These are phyloP conservation scores for Carpatolechia fugitivella DNA, from an alignment of 2,888 invertebrate genomes.

Conservation along the genomic window DNA sequence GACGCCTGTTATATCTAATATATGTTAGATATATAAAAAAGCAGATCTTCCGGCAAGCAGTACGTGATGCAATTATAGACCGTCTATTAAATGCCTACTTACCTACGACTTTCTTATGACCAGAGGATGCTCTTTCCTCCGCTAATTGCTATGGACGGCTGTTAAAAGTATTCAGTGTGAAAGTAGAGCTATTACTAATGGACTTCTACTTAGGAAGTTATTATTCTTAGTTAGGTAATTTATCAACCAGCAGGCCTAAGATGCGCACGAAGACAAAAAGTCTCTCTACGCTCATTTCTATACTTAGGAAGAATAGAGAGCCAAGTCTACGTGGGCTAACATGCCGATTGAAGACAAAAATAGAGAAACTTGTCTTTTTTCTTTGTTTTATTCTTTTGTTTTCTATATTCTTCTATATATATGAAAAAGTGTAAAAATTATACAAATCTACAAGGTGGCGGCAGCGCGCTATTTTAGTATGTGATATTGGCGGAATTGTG, in stretches of 20 bases:
- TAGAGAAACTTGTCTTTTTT: too few species aligned
- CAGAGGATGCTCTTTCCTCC: background rate
- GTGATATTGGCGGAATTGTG: too few species aligned
- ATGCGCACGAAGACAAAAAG: too few species aligned
- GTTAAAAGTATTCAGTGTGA: background rate
- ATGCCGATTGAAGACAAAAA: too few species aligned
- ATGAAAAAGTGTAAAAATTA: too few species aligned
- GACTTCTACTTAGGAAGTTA: background rate
- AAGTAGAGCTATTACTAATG: background rate
- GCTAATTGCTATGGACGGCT: background rate
- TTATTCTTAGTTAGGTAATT: background rate
- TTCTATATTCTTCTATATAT: too few species aligned
- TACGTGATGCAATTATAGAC: constrained; percentile 23
- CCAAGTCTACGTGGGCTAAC: too few species aligned
- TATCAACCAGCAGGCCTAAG: background rate
- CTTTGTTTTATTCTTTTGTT: too few species aligned
- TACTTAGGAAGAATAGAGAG: too few species aligned
- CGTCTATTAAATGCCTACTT: constrained; percentile 9
- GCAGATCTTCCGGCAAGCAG: constrained; percentile 16
- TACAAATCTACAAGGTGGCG: too few species aligned
- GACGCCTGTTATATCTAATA: background rate
- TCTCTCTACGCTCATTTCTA: too few species aligned
- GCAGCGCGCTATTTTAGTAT: too few species aligned
- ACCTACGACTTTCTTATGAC: background rate
- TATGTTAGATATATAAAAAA: constrained; percentile 12